A percentile compares a stretch with the other conserved stretches of the same genome.
These are phyloP conservation scores for Leptopilina boulardi DNA, from an alignment of 1,140 invertebrate species.

Conservation along the genomic window DNA sequence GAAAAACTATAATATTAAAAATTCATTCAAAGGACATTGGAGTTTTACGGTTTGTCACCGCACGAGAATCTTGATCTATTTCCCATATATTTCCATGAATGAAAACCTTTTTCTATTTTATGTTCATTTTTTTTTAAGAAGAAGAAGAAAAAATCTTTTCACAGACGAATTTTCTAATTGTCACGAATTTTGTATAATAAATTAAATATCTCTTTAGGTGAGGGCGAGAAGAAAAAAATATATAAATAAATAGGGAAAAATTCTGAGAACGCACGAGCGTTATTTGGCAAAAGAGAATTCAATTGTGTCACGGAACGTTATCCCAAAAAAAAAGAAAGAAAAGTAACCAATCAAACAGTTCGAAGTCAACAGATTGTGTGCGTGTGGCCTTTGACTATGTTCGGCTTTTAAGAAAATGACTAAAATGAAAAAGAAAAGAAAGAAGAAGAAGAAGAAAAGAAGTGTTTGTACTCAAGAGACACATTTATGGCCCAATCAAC, in stretches of 20 bases:
- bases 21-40: no score
- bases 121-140: slow-evolving; percentile 36
- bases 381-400: slow-evolving; percentile 52
- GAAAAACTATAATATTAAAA: no score
- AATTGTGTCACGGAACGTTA: slow-evolving; percentile 67
- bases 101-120: no score
- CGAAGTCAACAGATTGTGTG: slow-evolving; percentile 57
- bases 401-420: slow-evolving; percentile 40
- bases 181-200: slow-evolving; percentile 40
- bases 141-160: slow-evolving; percentile 41
- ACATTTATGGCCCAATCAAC: slow-evolving; percentile 76
- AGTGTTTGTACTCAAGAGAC: slow-evolving; percentile 67
- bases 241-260: slow-evolving; percentile 19
- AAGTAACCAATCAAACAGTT: slow-evolving; percentile 67
- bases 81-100: no score
- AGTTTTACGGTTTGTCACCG: no score
- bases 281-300: slow-evolving; percentile 60
- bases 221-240: not conserved
- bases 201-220: not conserved
- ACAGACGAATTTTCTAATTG: slow-evolving; percentile 43
- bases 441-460: slow-evolving; percentile 41
- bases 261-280: slow-evolving; percentile 46
- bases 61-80: no score
- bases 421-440: slow-evolving; percentile 48
- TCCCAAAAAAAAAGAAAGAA: slow-evolving; percentile 41